phyloP scores from a whole-genome alignment of 2,888 invertebrate species.

The Sesamia inferens region DNA sequence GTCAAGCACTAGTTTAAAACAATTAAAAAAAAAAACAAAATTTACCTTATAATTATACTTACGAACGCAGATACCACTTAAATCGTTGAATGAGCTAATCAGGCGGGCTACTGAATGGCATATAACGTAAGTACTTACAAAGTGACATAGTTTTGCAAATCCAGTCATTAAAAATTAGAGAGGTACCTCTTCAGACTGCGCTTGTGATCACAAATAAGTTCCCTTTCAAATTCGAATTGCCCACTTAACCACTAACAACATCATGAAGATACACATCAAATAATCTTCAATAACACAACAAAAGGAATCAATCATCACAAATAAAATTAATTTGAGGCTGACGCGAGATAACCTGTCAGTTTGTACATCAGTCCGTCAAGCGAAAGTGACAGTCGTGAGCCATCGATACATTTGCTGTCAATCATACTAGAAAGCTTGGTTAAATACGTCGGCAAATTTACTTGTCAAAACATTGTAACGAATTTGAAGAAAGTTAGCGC shows the following conservation, averaged over 20 bases:
- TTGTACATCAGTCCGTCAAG: constrained; percentile 61
- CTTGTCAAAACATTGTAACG: constrained; percentile 76
- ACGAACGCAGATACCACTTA: background rate
- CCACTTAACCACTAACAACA: constrained; percentile 4
- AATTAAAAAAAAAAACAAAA: too few species aligned
- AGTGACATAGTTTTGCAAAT: background rate
- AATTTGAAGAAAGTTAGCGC: constrained; percentile 71
- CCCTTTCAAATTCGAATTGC: constrained; percentile 42
- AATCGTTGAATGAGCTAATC: background rate
- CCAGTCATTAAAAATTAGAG: constrained; percentile 1
- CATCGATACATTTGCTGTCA: constrained; percentile 65
- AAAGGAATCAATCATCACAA: constrained; percentile 59
- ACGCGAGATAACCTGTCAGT: constrained; percentile 59
- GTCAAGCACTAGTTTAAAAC: too few species aligned
- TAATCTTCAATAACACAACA: constrained; percentile 45
- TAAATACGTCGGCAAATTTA: constrained; percentile 71
- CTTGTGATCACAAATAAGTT: constrained; percentile 9
- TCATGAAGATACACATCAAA: constrained; percentile 30
- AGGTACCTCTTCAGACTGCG: background rate
- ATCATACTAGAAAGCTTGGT: constrained; percentile 70
- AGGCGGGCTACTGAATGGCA: background rate
- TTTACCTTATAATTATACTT: background rate
- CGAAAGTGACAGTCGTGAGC: constrained; percentile 68
- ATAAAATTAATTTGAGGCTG: constrained; percentile 57
- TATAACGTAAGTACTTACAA: background rate